Evolutionary conservation across 2,797 vertebrate genomes (phyloP), one percentile per base, ranked within the genome.

Genomic region (Peromyscus attwateri): DNA sequence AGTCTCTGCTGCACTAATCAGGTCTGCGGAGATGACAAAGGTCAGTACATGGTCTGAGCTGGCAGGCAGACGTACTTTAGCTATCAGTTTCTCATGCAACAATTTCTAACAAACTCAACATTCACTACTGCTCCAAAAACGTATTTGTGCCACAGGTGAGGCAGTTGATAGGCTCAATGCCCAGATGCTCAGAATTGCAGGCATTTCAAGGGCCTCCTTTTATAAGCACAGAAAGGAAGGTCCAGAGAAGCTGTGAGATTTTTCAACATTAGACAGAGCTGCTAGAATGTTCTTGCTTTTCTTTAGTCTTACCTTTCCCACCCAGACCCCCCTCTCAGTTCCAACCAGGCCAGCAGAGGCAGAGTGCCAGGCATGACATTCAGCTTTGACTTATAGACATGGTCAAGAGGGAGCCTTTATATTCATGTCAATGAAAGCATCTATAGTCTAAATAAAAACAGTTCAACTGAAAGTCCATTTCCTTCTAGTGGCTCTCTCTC

Each of bases 221-320:
- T 62, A 85, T 3, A 93, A 89, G 84, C 11, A 57, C 25, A 75
- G 83, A 96, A 79, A 93, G 76, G 25, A 92, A 93, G 84, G 81
- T n/a, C 14, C 87, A 76, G 75, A 84, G 27, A 94, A 31, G 17
- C 57, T 92, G 92, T 70, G 66, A 0, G 40, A 81, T 75, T 82
- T 64, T 93, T 92, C 49, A 80, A 71, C 96, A 92, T 83, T 55
- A 80, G 49, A 60, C 40, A 77, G 79, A 46, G 64, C 89, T 4
- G 43, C 43, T 80, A 70, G 37, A 89, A 34, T 46, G 27, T 40
- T 87, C 21, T 55, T 31, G 52, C 34, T 90, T 82, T 91, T 62
- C 60, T 66, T 62, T 25, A 31, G 16, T 49, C 66, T 2, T 29
- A 23, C 29, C 71, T 57, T 16, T 12, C 31, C 43, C 13, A 2